These are phyloP conservation scores for Isoperla grammatica DNA, from an alignment of 2,888 invertebrate genomes.

Conservation along the genomic window DNA sequence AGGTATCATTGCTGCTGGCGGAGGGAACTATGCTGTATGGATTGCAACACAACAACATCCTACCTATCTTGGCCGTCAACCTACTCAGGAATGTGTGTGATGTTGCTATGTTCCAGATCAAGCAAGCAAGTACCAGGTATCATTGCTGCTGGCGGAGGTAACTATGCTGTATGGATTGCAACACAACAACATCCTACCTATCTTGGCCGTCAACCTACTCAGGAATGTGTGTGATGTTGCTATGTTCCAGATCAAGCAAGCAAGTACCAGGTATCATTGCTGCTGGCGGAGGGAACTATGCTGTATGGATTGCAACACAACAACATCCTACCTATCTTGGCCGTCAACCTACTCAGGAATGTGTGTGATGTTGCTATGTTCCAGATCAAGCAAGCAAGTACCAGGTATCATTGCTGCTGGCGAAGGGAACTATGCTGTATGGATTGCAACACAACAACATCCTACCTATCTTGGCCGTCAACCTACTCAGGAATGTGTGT, in stretches of 20 bases:
- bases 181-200: conserved; percentile 64
- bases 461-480: conserved; percentile 63
- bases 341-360: too few species aligned
- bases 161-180: conserved; percentile 64
- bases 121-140: conserved; percentile 65
- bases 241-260: conserved; percentile 63
- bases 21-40: conserved; percentile 71
- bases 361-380: too few species aligned
- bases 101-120: conserved; percentile 60
- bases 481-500: too few species aligned
- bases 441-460: conserved; percentile 66
- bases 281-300: conserved; percentile 67
- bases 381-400: conserved; percentile 64
- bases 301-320: conserved; percentile 63
- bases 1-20: conserved; percentile 63
- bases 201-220: conserved; percentile 69
- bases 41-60: conserved; percentile 63
- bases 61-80: conserved; percentile 66
- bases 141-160: conserved; percentile 65
- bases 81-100: too few species aligned
- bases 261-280: conserved; percentile 62
- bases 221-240: too few species aligned
- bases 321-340: conserved; percentile 65
- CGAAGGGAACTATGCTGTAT: conserved; percentile 66
- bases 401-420: conserved; percentile 63